phyloP scores from a whole-genome alignment of 2,797 vertebrate genomes.

The Notoglanidium macrostoma region DNA sequence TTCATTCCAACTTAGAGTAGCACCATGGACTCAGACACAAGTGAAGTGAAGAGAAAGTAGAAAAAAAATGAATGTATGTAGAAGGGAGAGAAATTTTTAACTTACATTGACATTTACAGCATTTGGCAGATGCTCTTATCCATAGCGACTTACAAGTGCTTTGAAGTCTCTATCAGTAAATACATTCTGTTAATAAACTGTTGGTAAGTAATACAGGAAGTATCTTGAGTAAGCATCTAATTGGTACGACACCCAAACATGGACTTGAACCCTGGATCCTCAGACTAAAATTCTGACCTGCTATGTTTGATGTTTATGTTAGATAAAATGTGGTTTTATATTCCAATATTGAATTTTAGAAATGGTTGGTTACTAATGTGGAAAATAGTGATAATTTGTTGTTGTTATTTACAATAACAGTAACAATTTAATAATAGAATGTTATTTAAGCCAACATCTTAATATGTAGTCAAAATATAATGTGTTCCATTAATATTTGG shows the following conservation, averaged over 20 bases:
- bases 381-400: background rate
- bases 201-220: too few species aligned
- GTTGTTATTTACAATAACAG: background rate
- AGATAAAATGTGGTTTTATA: background rate
- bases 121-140: too few species aligned
- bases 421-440: background rate
- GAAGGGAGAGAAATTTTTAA: background rate
- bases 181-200: too few species aligned
- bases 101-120: too few species aligned
- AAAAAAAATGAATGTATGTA: background rate
- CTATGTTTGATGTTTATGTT: background rate
- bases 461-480: too few species aligned
- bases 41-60: too few species aligned
- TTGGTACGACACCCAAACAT: too few species aligned
- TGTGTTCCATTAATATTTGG: background rate
- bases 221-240: too few species aligned
- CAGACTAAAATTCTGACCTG: too few species aligned
- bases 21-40: background rate
- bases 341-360: background rate
- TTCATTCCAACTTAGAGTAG: background rate
- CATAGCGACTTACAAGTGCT: too few species aligned
- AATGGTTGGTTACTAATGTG: background rate
- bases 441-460: background rate
- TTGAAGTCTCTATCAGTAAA: too few species aligned
- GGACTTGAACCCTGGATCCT: too few species aligned